Evolutionary conservation across 2,888 invertebrate species (phyloP), one percentile per base, ranked within the genome.

Genomic region (Electrophaes corylata): DNA sequence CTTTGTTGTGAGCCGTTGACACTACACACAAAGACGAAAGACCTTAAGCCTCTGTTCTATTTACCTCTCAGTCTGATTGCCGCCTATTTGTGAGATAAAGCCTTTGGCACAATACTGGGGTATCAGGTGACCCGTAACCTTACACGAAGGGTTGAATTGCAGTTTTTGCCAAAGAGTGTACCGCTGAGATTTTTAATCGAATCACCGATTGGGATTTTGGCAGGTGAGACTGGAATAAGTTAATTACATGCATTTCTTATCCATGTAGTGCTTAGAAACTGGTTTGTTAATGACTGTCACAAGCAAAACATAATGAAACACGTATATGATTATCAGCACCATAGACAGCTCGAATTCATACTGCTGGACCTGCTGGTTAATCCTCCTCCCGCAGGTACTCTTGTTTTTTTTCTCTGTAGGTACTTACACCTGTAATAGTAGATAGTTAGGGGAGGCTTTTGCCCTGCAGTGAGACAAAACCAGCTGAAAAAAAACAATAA

Each of bases 61-160:
- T 60, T 62, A 57, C 66, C 66, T 66, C 65, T 66, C 33, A 49
- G 55, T 51, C 48, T 41, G 62, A 64, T 65, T 65, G 67, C 65
- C 65, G 65, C 65, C 61, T 62, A 67, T 64, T 65, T 65, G 59
- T 39, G 35, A 61, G 35, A 61, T 58, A 64, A 62, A 61, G 63
- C 62, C 60, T 55, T 45, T 20, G 12, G 57, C 58, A 69, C 70
- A 71, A 69, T 62, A 47, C 20, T 11, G 37, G 20, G 61, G 69
- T 68, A 49, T 73, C 72, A 37, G 65, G 62, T 67, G 64, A 59
- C 67, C n/a, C 40, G 63, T 62, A 67, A 65, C 57, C 41, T 41
- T 40, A 63, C 49, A 52, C 58, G 51, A 45, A 55, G 49, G 60
- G 63, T 58, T 62, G 51, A 60, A 60, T 60, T 57, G 43, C 2